Base-by-base conservation (phyloP, 2,797 vertebrate species). In the Clamator glandarius region DNA sequence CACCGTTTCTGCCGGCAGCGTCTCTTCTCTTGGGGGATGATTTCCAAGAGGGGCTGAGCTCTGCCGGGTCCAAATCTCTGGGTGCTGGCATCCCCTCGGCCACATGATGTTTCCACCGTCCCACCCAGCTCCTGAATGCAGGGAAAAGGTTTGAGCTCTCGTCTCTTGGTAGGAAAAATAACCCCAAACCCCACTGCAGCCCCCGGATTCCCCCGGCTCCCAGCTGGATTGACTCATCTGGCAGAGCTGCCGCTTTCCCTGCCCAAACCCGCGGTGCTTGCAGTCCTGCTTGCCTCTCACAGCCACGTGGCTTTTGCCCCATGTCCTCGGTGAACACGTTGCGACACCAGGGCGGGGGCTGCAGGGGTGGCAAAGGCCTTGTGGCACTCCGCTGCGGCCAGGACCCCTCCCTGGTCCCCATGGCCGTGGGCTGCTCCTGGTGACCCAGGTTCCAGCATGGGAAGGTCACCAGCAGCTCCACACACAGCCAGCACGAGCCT, bases 381-480 rank as follows among this genome's bases (percentile, higher is more conserved):
- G 36, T 4, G 18, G 18, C 7, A 7, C 36, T 28, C 1, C 3
- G 12, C 42, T 51, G 31, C 3, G 1, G 21, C 48, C 21, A 1
- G 44, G 61, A 33, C 42, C 66, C 31, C 29, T 51, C 33, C 29
- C 87, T 1, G 1, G 31, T 1, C 12, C 23, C 55, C 5, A 1
- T 10, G 58, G 68, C 81, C 41, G 0, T 4, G 80, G 57, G n/a
- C 6, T n/a, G 70, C 44, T 50, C 48, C 66, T 28, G 4, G 15
- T 6, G 6, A 57, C 69, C 69, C 36, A 1, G 4, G 31, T 57
- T 12, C 46, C 1, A 5, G 63, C 29, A 7, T 59, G 92, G 85
- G 92, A 92, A 96, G 94, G 94, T 83, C 90, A 39, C 74, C n/a
- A 13, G 90, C 31, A 86, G 66, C 84, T 75, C 72, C 4, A 7